phyloP scores from a whole-genome alignment of 1,140 invertebrate species.

The Sitophilus oryzae region DNA sequence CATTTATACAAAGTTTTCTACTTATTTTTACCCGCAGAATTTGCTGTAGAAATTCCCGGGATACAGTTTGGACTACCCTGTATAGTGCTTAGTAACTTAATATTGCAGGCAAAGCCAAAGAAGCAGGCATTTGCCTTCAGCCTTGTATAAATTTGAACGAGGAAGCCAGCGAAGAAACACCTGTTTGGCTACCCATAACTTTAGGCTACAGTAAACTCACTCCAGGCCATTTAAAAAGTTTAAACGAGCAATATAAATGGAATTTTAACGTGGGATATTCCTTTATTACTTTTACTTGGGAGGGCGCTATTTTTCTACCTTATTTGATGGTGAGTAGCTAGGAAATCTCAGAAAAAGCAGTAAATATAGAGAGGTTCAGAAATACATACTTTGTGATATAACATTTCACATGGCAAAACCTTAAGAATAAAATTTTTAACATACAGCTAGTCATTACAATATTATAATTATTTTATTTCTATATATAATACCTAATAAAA shows the following conservation, averaged over 20 bases:
- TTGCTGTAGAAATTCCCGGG: too few species aligned
- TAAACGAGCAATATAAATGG: conserved; percentile 44
- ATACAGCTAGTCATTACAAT: too few species aligned
- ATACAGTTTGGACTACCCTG: too few species aligned
- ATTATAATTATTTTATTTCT: too few species aligned
- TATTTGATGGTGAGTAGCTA: conserved; percentile 46
- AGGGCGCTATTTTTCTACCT: conserved; percentile 54
- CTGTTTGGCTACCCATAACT: conserved; percentile 51
- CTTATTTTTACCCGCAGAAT: too few species aligned
- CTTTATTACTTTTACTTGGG: conserved; percentile 58
- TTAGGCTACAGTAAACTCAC: conserved; percentile 52
- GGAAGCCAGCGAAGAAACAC: conserved; percentile 43
- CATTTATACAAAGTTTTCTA: too few species aligned
- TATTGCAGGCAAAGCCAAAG: conserved; percentile 39
- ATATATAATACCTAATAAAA: too few species aligned
- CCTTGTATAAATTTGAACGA: conserved; percentile 51
- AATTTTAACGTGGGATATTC: conserved; percentile 54
- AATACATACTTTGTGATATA: too few species aligned
- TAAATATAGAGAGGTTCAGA: too few species aligned
- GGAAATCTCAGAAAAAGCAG: too few species aligned
- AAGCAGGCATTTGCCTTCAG: conserved; percentile 54
- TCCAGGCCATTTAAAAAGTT: conserved; percentile 46
- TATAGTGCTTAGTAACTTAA: background rate
- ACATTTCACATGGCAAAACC: too few species aligned
- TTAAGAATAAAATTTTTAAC: too few species aligned